Evolutionary conservation across 1,140 invertebrate species (phyloP).

Genomic region (Triops longicaudatus): DNA sequence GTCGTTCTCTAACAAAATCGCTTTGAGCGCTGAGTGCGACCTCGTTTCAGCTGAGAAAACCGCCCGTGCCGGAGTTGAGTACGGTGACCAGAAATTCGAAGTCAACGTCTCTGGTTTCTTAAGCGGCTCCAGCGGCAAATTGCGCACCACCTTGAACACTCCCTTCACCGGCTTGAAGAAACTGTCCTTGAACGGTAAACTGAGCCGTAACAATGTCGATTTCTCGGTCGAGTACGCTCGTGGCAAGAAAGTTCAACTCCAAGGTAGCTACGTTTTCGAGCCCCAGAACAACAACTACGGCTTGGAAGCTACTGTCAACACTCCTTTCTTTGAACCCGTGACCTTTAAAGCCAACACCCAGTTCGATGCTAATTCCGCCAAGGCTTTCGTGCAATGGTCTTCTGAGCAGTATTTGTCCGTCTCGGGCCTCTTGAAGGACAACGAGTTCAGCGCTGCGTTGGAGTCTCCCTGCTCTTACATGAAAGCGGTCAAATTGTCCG

Average conservation of each 20-base stretch:
- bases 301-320: neutral
- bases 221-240: slow-evolving; percentile 25
- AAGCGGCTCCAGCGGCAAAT: neutral
- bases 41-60: neutral
- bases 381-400: neutral
- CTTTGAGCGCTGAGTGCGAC: slow-evolving; percentile 16
- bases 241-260: slow-evolving; percentile 24
- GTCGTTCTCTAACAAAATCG: neutral
- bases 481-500: neutral
- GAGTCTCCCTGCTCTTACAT: neutral
- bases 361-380: neutral
- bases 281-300: slow-evolving; percentile 2
- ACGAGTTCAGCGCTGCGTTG: neutral
- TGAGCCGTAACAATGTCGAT: slow-evolving; percentile 20
- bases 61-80: slow-evolving; percentile 8
- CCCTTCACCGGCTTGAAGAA: slow-evolving; percentile 26
- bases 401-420: neutral
- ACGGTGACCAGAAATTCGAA: slow-evolving; percentile 26
- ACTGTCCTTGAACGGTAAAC: slow-evolving; percentile 11
- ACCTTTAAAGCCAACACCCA: neutral
- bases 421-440: slow-evolving; percentile 18
- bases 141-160: slow-evolving; percentile 4
- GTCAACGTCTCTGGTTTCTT: neutral
- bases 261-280: slow-evolving; percentile 21
- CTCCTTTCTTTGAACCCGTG: slow-evolving; percentile 5